A percentile compares a stretch with the other conserved stretches of the same genome.
Conservation (phyloP, 2,888 invertebrate genomes). For the Tipula lateralis region DNA sequence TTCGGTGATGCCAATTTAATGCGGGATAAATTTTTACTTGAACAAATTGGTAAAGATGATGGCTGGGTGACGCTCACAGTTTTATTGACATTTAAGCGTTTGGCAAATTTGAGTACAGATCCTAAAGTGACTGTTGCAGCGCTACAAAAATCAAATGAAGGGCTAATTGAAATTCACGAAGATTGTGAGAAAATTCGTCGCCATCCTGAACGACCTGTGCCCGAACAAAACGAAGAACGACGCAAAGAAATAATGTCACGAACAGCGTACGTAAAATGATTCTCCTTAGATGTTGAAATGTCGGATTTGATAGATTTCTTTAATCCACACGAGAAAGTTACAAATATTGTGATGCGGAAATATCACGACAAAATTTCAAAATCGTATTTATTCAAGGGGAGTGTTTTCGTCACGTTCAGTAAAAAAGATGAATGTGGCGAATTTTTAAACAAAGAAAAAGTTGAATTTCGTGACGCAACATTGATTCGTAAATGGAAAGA, state of each 20-base stretch:
- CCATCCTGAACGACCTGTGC: slow-evolving; percentile 61
- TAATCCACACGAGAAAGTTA: slow-evolving; percentile 61
- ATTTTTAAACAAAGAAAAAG: slow-evolving; percentile 64
- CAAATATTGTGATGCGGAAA: slow-evolving; percentile 62
- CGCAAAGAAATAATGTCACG: slow-evolving; percentile 69
- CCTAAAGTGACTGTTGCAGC: slow-evolving; percentile 65
- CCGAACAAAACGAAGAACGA: slow-evolving; percentile 77
- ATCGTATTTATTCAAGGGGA: slow-evolving; percentile 77
- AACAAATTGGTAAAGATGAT: slow-evolving; percentile 76
- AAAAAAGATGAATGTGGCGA: slow-evolving; percentile 74
- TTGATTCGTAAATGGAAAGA: slow-evolving; percentile 66
- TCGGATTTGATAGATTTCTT: slow-evolving; percentile 72
- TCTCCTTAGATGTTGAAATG: slow-evolving; percentile 59
- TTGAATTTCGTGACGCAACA: slow-evolving; percentile 63
- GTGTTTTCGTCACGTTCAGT: slow-evolving; percentile 83
- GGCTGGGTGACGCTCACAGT: slow-evolving; percentile 86
- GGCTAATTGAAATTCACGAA: slow-evolving; percentile 64
- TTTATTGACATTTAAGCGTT: slow-evolving; percentile 82
- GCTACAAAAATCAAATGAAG: slow-evolving; percentile 66
- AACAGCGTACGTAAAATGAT: slow-evolving; percentile 85
- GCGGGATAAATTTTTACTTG: slow-evolving; percentile 87
- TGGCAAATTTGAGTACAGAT: slow-evolving; percentile 67
- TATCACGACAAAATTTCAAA: slow-evolving; percentile 59
- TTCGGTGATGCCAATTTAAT: slow-evolving; percentile 90
- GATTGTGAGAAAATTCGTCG: slow-evolving; percentile 61